Base-by-base conservation (phyloP, 2,113 vertebrate species). In the Scortum barcoo region DNA sequence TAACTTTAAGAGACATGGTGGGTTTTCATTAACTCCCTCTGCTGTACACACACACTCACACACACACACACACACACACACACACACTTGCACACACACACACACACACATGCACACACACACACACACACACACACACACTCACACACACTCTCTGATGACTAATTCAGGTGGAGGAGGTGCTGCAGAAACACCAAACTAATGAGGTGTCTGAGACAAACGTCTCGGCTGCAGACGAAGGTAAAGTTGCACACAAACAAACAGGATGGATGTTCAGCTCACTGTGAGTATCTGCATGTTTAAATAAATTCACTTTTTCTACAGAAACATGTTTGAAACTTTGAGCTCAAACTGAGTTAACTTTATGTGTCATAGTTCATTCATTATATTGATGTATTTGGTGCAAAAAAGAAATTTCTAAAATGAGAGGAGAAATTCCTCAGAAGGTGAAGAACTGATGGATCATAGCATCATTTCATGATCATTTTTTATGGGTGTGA, bases 161-260 rank as follows among this genome's bases (percentile, higher is more conserved):
- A 90, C 92, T 92, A 89, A 92, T 89, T 93, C 88, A 92, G 88
- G 83, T 74, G 86, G 84, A 88, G 85, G 87, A 78, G 89, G 80
- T 78, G 62, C 81, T 72, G 40, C 81, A 78, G 85, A 83, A 87
- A 80, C 86, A 54, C 26, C 71, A 50, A 75, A 76, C 85, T 86
- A 78, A 90, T 85, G n/a, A 83, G 86, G 81, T 70, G 76, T 89
- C 58, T 54, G 71, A 83, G 74, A 9, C 69, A 78, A 87, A 72
- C 80, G 5, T n/a, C n/a, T n/a, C n/a, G n/a, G n/a, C n/a, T n/a
- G n/a, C n/a, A 50, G 75, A 28, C 13, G 48, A 72, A 78, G 86
- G 22, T 83, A 74, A 69, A 81, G 87, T 69, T 85, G 54, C 87
- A 83, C 22, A 68, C 53, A 66, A 2, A 58, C 28, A 13, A 60